Evolutionary conservation across 2,113 vertebrate species (phyloP), one percentile per base, ranked within the genome.

Genomic region (Larimichthys polyactis): DNA sequence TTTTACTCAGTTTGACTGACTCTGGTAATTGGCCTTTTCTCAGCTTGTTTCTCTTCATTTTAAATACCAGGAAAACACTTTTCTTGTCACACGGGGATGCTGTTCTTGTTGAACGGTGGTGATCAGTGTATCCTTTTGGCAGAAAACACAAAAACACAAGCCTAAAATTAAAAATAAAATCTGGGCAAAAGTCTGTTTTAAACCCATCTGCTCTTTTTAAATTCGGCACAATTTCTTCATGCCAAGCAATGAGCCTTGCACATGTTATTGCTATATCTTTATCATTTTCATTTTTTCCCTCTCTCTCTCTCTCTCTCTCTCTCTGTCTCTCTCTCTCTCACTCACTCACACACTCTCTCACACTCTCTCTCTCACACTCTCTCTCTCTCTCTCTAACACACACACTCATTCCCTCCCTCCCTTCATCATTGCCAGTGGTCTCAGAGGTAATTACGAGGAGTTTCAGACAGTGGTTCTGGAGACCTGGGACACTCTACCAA

Each of bases 401-500:
- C 36, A 36, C 52, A 16, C 3, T 55, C 46, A 55, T 2, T 54
- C 44, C 29, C 19, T 77, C 67, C 4, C 69, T 51, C 46, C 64
- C 27, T 46, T 72, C 78, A 63, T 90, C 83, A 71, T 79, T 79
- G 75, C 76, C 55, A 36, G 44, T 46, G 67, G 75, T 92, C 91
- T 85, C 91, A 48, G 29, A 85, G 82, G 91, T 91, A 90, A 92
- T 93, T 90, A 91, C 62, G 43, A 72, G 36, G 59, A 78, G 87
- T 87, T 92, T 91, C 88, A 93, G 87, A 88, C 90, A 68, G 68
- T 79, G 75, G 75, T 87, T 87, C 75, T 65, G 64, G 78, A 92
- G 87, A 86, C 75, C 68, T 54, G 84, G 66, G 84, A 78, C 70
- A 86, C 73, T 86, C 78, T 73, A 64, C 69, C 82, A 83, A 87